Evolutionary conservation across 2,888 invertebrate genomes (phyloP).

Genomic region (Perdita meconis): DNA sequence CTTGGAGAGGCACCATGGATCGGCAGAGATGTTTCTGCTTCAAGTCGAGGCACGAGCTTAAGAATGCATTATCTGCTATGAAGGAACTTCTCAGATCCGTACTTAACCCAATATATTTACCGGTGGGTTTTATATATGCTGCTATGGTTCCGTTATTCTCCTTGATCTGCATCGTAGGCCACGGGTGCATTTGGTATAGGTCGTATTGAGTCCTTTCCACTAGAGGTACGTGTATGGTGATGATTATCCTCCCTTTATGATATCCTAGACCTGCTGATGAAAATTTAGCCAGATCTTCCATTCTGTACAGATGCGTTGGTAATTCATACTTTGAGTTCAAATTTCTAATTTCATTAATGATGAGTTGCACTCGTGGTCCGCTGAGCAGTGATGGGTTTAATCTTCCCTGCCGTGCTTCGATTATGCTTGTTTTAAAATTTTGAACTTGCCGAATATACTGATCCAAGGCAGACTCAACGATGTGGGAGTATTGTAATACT

Average conservation of each 20-base stretch:
- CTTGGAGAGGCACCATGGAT: not conserved
- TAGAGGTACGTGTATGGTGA: not conserved
- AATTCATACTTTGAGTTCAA: not conserved
- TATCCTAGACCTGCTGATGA: not conserved
- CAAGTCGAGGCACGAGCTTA: not conserved
- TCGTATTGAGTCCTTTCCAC: not conserved
- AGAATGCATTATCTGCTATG: not conserved
- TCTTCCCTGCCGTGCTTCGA: not conserved
- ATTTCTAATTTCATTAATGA: not conserved
- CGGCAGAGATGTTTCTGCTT: not conserved
- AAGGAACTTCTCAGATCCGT: not conserved
- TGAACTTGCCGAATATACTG: not conserved
- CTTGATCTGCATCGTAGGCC: not conserved
- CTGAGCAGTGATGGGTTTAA: not conserved
- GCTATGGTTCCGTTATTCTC: not conserved
- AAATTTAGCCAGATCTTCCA: not conserved
- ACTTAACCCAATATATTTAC: not conserved
- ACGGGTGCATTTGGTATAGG: not conserved
- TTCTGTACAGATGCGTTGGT: not conserved
- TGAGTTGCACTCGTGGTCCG: not conserved
- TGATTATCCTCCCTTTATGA: not conserved
- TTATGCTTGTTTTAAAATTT: not conserved
- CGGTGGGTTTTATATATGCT: not conserved
- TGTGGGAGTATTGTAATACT: not conserved
- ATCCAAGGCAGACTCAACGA: not conserved